Percentiles rank a stretch among this genome's conserved stretches.
phyloP scores from a whole-genome alignment of 2,888 invertebrate species.

The Andrena fulva region DNA sequence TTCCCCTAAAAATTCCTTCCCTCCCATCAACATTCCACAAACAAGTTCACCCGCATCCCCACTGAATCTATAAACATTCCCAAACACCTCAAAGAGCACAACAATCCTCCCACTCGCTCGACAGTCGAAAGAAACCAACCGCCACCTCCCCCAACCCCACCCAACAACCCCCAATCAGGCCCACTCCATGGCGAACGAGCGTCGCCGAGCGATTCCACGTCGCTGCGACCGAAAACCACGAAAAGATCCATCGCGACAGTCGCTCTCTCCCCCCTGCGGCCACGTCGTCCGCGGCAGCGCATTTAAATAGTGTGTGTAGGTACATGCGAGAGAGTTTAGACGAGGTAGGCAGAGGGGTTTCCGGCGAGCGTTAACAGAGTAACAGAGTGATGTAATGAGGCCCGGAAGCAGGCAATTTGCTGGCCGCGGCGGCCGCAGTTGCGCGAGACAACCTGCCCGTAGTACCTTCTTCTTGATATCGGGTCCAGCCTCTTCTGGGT shows the following conservation, averaged over 20 bases:
- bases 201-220: too few species aligned
- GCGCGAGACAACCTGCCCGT: slow-evolving; percentile 84
- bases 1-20: too few species aligned
- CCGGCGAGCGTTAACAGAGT: slow-evolving; percentile 85
- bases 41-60: too few species aligned
- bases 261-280: slow-evolving; percentile 66
- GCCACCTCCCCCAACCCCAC: too few species aligned
- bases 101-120: too few species aligned
- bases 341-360: slow-evolving; percentile 84
- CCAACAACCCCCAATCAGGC: too few species aligned
- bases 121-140: too few species aligned
- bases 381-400: slow-evolving; percentile 85
- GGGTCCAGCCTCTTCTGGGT: slow-evolving; percentile 72
- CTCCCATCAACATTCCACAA: too few species aligned
- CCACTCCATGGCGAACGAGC: too few species aligned
- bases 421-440: slow-evolving; percentile 83
- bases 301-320: slow-evolving; percentile 76
- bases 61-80: too few species aligned
- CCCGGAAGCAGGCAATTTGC: slow-evolving; percentile 85
- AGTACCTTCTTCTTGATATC: slow-evolving; percentile 78
- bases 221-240: slow-evolving; percentile 8
- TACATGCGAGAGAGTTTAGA: slow-evolving; percentile 79
- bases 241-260: slow-evolving; percentile 35
- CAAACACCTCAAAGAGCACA: too few species aligned
- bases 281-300: slow-evolving; percentile 71